A percentile compares a stretch with the other conserved stretches of the same genome.
Conservation (phyloP, 1,140 invertebrate species). For the Palaemon carinicauda region DNA sequence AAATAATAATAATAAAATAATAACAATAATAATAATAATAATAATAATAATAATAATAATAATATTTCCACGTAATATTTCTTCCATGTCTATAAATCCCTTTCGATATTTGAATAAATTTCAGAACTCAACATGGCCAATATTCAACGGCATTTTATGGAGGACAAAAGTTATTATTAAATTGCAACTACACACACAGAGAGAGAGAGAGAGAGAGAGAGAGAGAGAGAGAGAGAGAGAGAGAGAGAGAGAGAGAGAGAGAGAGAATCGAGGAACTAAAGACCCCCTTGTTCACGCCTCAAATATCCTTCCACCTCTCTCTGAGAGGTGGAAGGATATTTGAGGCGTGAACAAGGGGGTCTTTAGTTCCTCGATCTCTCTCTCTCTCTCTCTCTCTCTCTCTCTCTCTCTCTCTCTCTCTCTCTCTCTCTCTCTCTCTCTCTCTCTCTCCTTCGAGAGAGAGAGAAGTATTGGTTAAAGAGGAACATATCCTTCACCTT, state of each 20-base stretch:
- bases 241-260: conserved; percentile 4
- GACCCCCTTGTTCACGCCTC: neutral
- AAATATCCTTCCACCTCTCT: neutral
- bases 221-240: conserved; percentile 16
- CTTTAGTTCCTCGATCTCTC: neutral
- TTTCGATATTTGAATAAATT: too few species aligned
- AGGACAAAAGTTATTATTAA: neutral
- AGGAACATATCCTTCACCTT: neutral
- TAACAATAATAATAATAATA: too few species aligned
- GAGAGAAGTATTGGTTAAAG: neutral
- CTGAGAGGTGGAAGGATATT: too few species aligned
- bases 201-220: conserved; percentile 15
- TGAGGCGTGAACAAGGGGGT: too few species aligned
- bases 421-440: neutral
- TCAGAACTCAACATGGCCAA: neutral
- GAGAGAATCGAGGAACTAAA: too few species aligned
- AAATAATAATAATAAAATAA: too few species aligned
- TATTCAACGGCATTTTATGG: neutral
- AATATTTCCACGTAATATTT: too few species aligned
- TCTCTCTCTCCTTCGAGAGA: neutral
- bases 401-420: neutral
- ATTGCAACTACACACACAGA: neutral
- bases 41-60: too few species aligned
- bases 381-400: neutral
- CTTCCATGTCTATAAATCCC: too few species aligned